Evolutionary conservation across 92 coral and sea anemone genomes (phyloP), one percentile per base, ranked within the genome.

Genomic region (Epizoanthus fatuus): DNA sequence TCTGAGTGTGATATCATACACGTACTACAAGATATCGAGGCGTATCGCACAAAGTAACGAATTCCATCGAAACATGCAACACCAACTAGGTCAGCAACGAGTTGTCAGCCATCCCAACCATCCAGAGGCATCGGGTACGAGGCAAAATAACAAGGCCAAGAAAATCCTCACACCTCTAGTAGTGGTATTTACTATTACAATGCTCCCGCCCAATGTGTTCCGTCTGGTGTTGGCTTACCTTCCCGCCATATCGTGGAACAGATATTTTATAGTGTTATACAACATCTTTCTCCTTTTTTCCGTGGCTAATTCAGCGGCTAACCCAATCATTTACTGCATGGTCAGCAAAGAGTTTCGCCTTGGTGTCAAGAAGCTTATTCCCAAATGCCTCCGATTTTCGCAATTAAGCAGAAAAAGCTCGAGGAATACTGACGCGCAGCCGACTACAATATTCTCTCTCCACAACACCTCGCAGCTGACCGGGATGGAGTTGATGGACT

Each of bases 41-140:
- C 79, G 79, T 54, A 74, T 74, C 37, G 17, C 79, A 54, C 79
- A 74, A 25, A 74, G 79, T 52, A 74, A 53, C 63, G 79, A 74
- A 45, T 74, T 74, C 13, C 79, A 74, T 54, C 79, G 62, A 7
- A 15, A 52, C 19, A 74, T 74, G 60, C 79, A 54, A 32, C 52
- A 15, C 16, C 63, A 74, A 51, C 5, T 74, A 22, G 64, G 58
- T 22, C 79, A 35, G 17, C 17, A 14, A 7, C 63, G 51, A 54
- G 10, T 19, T 74, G 53, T 3, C 7, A 19, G 58, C 7, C 4
- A 62, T 25, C 60, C 35, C 29, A 74, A 44, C 38, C 56, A 32
- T 11, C 64, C 56, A 3, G 51, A 74, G 10, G 62, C 78, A 47
- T 13, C 29, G 0, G 79, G 14, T 12, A 74, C 63, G 47, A 74